Evolutionary conservation across 2,888 invertebrate genomes (phyloP).

Genomic region (Argyresthia albistria): DNA sequence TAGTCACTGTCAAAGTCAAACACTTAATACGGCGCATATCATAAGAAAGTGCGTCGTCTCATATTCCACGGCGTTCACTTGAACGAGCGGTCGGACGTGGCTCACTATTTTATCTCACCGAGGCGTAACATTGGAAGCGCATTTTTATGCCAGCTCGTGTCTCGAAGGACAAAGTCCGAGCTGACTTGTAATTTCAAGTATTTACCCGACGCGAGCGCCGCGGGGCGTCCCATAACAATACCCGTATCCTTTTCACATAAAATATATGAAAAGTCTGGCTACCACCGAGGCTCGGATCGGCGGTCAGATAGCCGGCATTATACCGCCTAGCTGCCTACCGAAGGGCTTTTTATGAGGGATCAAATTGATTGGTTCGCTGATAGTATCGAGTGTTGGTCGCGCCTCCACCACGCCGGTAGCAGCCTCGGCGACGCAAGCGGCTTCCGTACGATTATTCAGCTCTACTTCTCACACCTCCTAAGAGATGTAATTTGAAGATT

Average conservation of each 20-base stretch:
- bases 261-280: constrained; percentile 68
- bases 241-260: constrained; percentile 71
- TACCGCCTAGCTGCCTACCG: constrained; percentile 54
- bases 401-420: constrained; percentile 30
- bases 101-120: constrained; percentile 53
- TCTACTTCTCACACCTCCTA: constrained; percentile 49
- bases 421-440: constrained; percentile 21
- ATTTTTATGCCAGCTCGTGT: constrained; percentile 30
- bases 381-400: constrained; percentile 54
- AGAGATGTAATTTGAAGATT: constrained; percentile 39
- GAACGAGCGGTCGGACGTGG: neutral
- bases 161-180: constrained; percentile 23
- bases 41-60: constrained; percentile 7
- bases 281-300: constrained; percentile 58
- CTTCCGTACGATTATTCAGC: constrained; percentile 38
- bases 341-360: constrained; percentile 70
- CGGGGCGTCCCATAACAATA: constrained; percentile 63
- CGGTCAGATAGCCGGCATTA: constrained; percentile 55
- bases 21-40: too few species aligned
- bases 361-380: constrained; percentile 70
- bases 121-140: constrained; percentile 69
- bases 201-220: constrained; percentile 58
- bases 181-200: constrained; percentile 69
- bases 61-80: constrained; percentile 28
- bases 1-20: too few species aligned